Evolutionary conservation across 2,888 invertebrate genomes (phyloP), one percentile per base, ranked within the genome.

Genomic region (Heliconius erato): DNA sequence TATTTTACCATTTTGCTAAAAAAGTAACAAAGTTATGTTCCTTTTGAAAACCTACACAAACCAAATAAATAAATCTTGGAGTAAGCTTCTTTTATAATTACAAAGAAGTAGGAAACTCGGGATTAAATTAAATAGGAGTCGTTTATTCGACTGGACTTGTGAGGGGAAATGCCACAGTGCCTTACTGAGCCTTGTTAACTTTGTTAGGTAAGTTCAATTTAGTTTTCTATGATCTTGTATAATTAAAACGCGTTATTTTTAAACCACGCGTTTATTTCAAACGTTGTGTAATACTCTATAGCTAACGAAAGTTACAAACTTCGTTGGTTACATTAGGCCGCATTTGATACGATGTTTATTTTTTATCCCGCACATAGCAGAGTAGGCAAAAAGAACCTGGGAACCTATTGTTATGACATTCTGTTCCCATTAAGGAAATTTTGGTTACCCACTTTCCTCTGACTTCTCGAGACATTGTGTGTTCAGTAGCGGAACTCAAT

Each of bases 31-130:
- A n/a, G 14, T 63, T 14, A 35, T 35, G 9, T 76, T 63, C 35
- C 35, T 32, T n/a, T 19, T 44, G 28, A 7, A 74, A 59, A 63
- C 59, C 35, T 63, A n/a, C 32, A 63, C 35, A 76, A 63, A 35
- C n/a, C n/a, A n/a, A 26, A 32, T 32, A 32, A 32, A 32, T 63
- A 76, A 76, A 76, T 59, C 76, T 63, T n/a, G n/a, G 35, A 35
- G 76, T 35, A 76, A 63, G 35, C 59, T 63, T 76, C 35, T 76
- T 59, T 76, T 63, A 76, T 59, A 76, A 76, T 76, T 63, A 76
- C 63, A 59, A 63, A 76, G 35, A 14, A 59, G 63, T 54, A 74
- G 16, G 35, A 59, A 76, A 63, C 35, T 16, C 76, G 59, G 63
- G 76, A 63, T 26, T 40, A 54, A 74, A 74, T 59, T 74, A 59